phyloP scores from a whole-genome alignment of 2,113 vertebrate genomes.

The Prolemur simus region DNA sequence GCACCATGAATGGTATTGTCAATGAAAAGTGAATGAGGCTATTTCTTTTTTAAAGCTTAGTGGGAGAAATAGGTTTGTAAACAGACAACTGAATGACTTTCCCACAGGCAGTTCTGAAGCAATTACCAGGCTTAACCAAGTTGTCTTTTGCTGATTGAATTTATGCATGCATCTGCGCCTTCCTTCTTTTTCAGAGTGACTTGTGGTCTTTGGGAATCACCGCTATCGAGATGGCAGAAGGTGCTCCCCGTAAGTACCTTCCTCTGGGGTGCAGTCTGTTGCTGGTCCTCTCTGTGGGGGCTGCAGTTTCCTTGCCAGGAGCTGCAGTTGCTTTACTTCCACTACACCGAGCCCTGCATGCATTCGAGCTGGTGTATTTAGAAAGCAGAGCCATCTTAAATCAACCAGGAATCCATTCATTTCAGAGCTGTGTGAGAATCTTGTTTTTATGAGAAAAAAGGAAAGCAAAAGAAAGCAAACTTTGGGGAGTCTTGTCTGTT shows the following conservation, averaged over 20 bases:
- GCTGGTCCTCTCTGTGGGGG: not conserved
- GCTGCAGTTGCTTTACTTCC: not conserved
- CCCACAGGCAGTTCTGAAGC: not conserved
- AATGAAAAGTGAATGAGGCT: not conserved
- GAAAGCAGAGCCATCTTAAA: not conserved
- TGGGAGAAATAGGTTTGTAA: not conserved
- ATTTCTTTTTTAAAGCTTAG: not conserved
- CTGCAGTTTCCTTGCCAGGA: not conserved
- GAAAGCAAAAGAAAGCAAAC: not conserved
- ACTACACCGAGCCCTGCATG: rapidly evolving
- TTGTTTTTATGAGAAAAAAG: not conserved
- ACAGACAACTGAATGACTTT: not conserved
- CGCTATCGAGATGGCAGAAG: constrained; percentile 99
- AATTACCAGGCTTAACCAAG: not conserved
- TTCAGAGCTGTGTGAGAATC: not conserved
- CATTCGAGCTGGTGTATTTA: not conserved
- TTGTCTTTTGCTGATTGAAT: not conserved
- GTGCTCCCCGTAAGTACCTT: constrained; percentile 95
- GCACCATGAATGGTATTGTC: not conserved
- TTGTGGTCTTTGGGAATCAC: constrained; percentile 98
- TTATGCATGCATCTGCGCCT: constrained; percentile 69
- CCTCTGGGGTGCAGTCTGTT: constrained; percentile 15
- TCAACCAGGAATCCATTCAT: constrained; percentile 60
- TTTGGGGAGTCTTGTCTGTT: not conserved
- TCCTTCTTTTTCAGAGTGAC: constrained; percentile 91